Evolutionary conservation across 2,113 vertebrate genomes (phyloP).

Genomic region (Sylvietta virens): DNA sequence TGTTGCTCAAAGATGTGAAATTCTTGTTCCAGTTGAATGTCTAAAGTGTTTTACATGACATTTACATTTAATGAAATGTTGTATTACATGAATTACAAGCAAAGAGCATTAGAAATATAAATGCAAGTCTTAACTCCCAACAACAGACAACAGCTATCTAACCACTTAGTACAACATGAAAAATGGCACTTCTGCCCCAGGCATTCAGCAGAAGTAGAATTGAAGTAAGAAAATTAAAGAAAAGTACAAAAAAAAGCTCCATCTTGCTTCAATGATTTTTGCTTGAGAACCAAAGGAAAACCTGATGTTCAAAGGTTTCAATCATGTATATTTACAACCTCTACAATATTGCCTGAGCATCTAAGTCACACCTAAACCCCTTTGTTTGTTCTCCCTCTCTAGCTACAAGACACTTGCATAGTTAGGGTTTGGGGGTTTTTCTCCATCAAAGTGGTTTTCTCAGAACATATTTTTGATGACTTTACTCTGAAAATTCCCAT

Average conservation of each 20-base stretch:
- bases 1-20: background rate
- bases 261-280: background rate
- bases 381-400: background rate
- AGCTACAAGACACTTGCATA: background rate
- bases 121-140: background rate
- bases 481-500: background rate
- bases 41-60: slow-evolving; percentile 13
- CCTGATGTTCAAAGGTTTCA: background rate
- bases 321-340: background rate
- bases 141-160: background rate
- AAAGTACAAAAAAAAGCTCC: background rate
- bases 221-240: background rate
- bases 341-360: background rate
- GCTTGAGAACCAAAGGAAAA: background rate
- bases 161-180: background rate
- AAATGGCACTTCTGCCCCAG: background rate
- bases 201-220: background rate
- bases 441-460: background rate
- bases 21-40: background rate
- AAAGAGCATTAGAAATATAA: background rate
- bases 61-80: slow-evolving; percentile 20
- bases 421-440: background rate
- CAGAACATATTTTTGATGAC: background rate
- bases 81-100: slow-evolving; percentile 1
- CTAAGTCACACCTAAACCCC: background rate